Percentiles rank a stretch among this genome's conserved stretches.
Conservation (phyloP, 2,888 invertebrate species). For the Stramonita haemastoma region DNA sequence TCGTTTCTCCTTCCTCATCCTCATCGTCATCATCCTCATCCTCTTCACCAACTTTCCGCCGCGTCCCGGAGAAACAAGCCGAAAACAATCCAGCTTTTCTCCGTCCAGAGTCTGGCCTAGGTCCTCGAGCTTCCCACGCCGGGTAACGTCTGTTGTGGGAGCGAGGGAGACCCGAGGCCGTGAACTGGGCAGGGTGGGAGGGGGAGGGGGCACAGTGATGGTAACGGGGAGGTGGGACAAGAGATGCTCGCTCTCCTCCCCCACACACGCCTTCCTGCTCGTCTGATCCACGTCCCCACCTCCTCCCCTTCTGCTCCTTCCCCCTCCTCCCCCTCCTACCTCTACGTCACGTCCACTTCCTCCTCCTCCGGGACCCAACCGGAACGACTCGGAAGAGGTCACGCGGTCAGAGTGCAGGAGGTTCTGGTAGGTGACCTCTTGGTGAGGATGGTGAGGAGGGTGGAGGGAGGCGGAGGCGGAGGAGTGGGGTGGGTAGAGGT, state of each 20-base stretch:
- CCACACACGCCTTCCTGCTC: background rate
- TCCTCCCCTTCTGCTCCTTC: no score
- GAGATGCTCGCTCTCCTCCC: slow-evolving; percentile 33
- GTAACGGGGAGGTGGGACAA: background rate
- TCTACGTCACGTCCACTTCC: background rate
- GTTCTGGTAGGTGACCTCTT: slow-evolving; percentile 33
- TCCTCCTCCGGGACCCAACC: background rate
- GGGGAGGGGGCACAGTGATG: background rate
- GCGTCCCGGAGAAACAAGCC: background rate
- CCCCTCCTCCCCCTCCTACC: background rate
- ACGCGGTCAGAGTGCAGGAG: background rate
- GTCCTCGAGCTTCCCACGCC: background rate
- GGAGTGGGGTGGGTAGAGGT: background rate
- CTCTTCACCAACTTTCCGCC: background rate
- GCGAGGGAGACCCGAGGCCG: slow-evolving; percentile 26
- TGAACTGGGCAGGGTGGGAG: slow-evolving; percentile 10
- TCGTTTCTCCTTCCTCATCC: background rate
- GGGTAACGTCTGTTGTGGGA: slow-evolving; percentile 37
- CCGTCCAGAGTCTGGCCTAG: background rate
- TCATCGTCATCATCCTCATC: slow-evolving; percentile 6
- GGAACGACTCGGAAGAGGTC: background rate
- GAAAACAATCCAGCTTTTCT: slow-evolving; percentile 10
- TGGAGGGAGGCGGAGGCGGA: background rate
- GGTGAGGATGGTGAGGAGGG: no score
- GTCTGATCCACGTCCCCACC: background rate